A percentile compares a stretch with the other conserved stretches of the same genome.
Conservation (phyloP, 2,113 vertebrate species). For the Noctilio leporinus region DNA sequence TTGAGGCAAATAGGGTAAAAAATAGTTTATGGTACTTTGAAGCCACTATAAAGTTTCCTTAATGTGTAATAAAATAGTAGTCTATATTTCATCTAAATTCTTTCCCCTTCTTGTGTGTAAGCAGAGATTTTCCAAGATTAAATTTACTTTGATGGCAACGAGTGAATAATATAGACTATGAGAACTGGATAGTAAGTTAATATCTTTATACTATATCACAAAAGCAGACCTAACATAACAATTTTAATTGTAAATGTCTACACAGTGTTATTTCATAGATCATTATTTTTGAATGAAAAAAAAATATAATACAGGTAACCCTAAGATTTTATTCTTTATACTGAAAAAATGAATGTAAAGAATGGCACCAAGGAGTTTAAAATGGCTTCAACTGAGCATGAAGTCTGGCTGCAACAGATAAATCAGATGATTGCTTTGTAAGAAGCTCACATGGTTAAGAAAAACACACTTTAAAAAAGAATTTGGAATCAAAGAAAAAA, state of each 20-base stretch:
- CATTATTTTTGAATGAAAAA: background rate
- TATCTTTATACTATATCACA: background rate
- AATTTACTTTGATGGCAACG: background rate
- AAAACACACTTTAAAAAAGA: slow-evolving; percentile 33
- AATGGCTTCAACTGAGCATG: background rate
- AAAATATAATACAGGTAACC: background rate
- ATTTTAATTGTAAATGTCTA: background rate
- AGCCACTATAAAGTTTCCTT: background rate
- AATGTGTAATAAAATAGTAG: background rate
- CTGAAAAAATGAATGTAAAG: background rate
- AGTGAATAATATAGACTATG: background rate
- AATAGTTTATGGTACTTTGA: background rate
- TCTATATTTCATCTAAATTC: background rate
- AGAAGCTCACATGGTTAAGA: background rate
- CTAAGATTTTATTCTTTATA: background rate
- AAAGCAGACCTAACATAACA: background rate
- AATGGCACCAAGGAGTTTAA: background rate
- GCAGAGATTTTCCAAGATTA: background rate
- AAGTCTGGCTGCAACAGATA: background rate
- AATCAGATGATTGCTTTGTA: slow-evolving; percentile 8
- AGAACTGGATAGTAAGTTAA: background rate
- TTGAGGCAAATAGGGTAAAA: background rate
- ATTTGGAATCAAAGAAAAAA: slow-evolving; percentile 33
- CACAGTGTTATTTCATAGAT: background rate
- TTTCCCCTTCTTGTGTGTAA: background rate